Conservation (phyloP, 2,113 vertebrate genomes). For the Pterophyllum scalare region DNA sequence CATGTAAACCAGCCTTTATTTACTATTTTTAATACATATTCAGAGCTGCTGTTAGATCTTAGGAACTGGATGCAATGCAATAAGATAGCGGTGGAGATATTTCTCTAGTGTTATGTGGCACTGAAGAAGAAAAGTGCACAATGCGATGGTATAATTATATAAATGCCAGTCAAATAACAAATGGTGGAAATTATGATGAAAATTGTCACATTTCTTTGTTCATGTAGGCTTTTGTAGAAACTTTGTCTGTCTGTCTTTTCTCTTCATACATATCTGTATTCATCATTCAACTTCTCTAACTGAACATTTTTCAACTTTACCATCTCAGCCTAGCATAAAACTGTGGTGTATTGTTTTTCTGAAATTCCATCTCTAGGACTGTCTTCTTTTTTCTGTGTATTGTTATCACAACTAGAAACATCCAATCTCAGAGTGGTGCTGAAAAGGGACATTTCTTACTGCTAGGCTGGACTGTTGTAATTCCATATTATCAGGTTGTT, state of each 20-base stretch:
- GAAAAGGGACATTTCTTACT: not conserved
- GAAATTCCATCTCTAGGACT: not conserved
- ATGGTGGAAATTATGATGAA: conserved; percentile 1
- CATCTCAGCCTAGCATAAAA: not conserved
- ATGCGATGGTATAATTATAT: not conserved
- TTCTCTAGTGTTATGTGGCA: not conserved
- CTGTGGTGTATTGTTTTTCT: not conserved
- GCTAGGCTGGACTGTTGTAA: not conserved
- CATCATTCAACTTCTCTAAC: not conserved
- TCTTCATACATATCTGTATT: not conserved
- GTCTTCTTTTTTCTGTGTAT: not conserved
- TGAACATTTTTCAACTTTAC: not conserved
- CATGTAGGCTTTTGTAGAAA: not conserved
- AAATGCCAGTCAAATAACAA: not conserved
- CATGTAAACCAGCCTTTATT: not conserved
- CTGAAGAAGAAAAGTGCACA: not conserved
- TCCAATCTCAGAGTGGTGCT: not conserved
- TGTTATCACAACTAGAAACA: not conserved
- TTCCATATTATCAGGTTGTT: not conserved
- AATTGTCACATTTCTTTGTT: not conserved
- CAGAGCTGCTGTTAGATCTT: not conserved
- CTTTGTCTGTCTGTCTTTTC: not conserved
- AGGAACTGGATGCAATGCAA: not conserved
- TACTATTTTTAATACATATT: conserved; percentile 1
- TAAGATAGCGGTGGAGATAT: not conserved